Evolutionary conservation across 2,113 vertebrate species (phyloP).

Genomic region (Azemiops feae): DNA sequence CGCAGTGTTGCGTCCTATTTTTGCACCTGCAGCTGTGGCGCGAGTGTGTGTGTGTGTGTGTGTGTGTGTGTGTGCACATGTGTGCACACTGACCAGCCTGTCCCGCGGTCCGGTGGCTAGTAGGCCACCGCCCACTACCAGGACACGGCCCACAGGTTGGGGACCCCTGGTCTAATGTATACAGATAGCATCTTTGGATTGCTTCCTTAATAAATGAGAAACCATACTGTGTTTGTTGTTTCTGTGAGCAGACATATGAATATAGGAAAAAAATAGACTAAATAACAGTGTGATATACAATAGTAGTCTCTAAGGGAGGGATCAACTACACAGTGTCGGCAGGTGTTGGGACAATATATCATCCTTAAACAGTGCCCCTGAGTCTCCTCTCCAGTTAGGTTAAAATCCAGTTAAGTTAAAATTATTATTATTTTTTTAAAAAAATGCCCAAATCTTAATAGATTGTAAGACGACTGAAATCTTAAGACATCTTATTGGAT

Average conservation of each 20-base stretch:
- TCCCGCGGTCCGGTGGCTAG: no score
- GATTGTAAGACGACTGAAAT: background rate
- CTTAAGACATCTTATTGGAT: background rate
- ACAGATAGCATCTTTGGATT: background rate
- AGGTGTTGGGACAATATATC: background rate
- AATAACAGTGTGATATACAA: background rate
- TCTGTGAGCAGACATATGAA: background rate
- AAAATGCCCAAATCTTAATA: background rate
- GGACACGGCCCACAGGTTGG: no score
- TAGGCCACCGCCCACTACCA: no score
- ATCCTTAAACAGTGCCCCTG: background rate
- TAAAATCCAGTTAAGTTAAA: background rate
- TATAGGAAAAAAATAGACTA: rapidly evolving
- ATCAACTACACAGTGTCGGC: background rate
- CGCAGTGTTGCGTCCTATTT: no score
- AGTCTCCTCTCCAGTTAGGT: background rate
- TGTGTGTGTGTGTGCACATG: no score
- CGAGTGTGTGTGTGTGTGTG: no score
- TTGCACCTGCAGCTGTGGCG: no score
- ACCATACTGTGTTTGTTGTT: slow-evolving; percentile 5
- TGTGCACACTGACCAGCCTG: no score
- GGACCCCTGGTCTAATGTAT: background rate
- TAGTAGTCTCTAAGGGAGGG: background rate
- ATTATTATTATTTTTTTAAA: background rate
- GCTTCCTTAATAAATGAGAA: background rate